Evolutionary conservation across 2,888 invertebrate genomes (phyloP).

Genomic region (Agrotis ipsilon): DNA sequence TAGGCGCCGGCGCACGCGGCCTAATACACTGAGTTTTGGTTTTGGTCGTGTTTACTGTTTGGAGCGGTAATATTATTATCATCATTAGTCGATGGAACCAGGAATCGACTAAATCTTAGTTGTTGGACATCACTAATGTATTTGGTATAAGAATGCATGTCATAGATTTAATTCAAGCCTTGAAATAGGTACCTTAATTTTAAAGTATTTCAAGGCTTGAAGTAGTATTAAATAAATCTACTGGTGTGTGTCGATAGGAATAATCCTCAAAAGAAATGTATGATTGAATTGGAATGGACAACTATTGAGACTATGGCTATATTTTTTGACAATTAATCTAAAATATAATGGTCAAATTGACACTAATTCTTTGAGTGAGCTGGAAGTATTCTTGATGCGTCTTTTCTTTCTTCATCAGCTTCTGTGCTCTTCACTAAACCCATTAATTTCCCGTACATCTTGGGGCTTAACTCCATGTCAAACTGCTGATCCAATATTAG

Average conservation of each 20-base stretch:
- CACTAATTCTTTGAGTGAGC: neutral
- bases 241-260: too few relatives aligned
- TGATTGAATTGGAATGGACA: too few relatives aligned
- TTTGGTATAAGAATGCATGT: neutral
- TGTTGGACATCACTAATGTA: conserved; percentile 10
- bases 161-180: too few relatives aligned
- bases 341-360: too few relatives aligned
- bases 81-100: conserved; percentile 19
- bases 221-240: too few relatives aligned
- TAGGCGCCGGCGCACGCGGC: conserved; percentile 49
- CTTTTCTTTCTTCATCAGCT: neutral
- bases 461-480: neutral
- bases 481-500: conserved; percentile 17
- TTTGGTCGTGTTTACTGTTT: conserved; percentile 27
- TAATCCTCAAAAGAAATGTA: too few relatives aligned
- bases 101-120: conserved; percentile 31
- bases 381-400: neutral
- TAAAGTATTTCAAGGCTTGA: too few relatives aligned
- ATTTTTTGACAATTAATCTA: too few relatives aligned
- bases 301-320: too few relatives aligned
- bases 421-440: too few relatives aligned
- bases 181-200: too few relatives aligned
- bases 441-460: neutral
- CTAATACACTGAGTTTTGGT: conserved; percentile 32
- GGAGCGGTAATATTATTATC: neutral